Conservation (phyloP, 2,797 vertebrate genomes). For the Esox lucius region DNA sequence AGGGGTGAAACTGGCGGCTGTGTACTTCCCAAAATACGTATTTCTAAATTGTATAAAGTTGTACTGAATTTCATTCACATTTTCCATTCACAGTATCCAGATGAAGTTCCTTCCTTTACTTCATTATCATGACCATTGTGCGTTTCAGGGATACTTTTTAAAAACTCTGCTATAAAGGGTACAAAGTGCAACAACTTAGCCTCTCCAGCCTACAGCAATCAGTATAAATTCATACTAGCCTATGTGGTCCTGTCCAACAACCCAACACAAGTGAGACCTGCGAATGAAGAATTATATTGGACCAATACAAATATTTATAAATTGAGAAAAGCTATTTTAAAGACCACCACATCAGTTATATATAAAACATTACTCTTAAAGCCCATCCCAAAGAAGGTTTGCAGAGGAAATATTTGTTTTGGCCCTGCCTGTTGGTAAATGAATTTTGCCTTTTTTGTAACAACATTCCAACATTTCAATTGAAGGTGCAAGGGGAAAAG, state of each 20-base stretch:
- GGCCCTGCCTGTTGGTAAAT: background rate
- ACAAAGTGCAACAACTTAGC: conserved; percentile 24
- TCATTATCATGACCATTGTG: background rate
- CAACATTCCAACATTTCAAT: background rate
- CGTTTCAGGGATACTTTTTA: conserved; percentile 3
- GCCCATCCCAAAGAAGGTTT: background rate
- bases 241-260: background rate
- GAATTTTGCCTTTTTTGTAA: background rate
- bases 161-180: conserved; percentile 11
- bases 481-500: background rate
- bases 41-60: background rate
- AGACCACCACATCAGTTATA: background rate
- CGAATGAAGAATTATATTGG: conserved; percentile 7
- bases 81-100: conserved; percentile 11
- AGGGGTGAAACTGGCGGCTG: background rate
- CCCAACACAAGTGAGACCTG: conserved; percentile 8
- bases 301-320: conserved; percentile 4
- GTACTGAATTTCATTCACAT: conserved; percentile 13
- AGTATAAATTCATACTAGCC: background rate
- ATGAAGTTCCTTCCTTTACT: conserved; percentile 13
- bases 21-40: background rate
- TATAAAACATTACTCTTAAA: background rate
- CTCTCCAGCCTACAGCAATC: background rate
- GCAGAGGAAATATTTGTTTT: conserved; percentile 3
- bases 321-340: conserved; percentile 7